Evolutionary conservation across 2,797 vertebrate species (phyloP).

Genomic region (Megaceryle alcyon): DNA sequence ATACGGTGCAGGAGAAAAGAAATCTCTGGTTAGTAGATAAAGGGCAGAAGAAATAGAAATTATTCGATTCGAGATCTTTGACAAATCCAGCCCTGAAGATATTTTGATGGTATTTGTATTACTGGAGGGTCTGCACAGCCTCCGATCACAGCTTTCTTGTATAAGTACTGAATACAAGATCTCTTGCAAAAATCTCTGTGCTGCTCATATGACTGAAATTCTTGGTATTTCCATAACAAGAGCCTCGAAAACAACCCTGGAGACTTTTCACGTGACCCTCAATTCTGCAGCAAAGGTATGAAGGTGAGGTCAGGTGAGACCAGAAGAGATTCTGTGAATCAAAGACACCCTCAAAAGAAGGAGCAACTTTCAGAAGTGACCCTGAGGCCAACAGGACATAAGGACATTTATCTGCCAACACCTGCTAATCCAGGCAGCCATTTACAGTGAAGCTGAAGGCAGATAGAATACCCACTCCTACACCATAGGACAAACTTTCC

Average conservation of each 20-base stretch:
- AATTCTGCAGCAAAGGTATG: neutral
- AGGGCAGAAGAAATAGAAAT: neutral
- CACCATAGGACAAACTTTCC: neutral
- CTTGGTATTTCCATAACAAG: neutral
- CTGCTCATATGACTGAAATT: neutral
- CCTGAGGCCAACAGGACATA: neutral
- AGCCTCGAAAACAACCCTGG: neutral
- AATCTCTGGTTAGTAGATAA: neutral
- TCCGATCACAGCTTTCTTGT: neutral
- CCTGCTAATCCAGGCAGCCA: neutral
- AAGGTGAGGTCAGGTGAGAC: neutral
- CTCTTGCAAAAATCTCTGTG: neutral
- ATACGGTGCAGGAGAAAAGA: rapidly evolving
- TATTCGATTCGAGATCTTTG: neutral
- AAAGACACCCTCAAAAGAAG: neutral
- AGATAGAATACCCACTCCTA: neutral
- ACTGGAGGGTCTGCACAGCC: neutral
- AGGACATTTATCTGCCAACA: neutral
- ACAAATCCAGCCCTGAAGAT: neutral
- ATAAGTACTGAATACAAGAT: neutral
- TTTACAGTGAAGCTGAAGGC: neutral
- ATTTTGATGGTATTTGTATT: neutral
- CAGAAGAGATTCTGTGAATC: neutral
- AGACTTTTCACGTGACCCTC: neutral
- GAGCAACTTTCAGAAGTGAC: neutral